Base-by-base conservation (phyloP, 2,888 invertebrate species). In the Rapana venosa region DNA sequence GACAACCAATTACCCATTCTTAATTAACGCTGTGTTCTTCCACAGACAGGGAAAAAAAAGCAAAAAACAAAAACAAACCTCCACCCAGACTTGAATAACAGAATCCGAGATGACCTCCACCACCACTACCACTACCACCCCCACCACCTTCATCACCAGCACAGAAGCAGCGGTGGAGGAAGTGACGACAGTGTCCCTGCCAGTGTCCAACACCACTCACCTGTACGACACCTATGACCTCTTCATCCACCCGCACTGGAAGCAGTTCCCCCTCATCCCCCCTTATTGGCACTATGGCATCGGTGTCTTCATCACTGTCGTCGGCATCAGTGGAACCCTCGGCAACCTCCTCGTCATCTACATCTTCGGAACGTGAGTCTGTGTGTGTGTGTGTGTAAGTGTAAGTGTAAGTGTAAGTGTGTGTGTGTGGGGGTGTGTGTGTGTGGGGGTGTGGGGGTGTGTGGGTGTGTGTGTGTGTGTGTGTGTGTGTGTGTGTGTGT, bases 231-330 rank as follows among this genome's bases (percentile, higher is more conserved):
- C 93, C 0, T 93, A 92, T 87, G 93, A 92, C 70, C 90, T 94
- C n/a, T 93, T 94, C 83, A 93, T 94, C 87, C 95, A 95, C 88
- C 94, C 95, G 0, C 94, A 94, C 91, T 95, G 95, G 95, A 91
- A 92, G 84, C 92, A 94, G 90, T 95, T 93, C 87, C 94, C 94
- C 26, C 87, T 92, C 11, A 92, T 95, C 35, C 93, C 95, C 4
- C 93, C 93, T 32, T 91, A 90, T 77, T 94, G 94, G 93, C 94
- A 94, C 91, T 95, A 95, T 90, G 83, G 93, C 17, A 93, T 95
- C 61, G 95, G 95, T 11, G 91, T 95, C 81, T 94, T 93, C 92
- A 98, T 98, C 96, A 97, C 97, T 89, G 95, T 97, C 88, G 97
- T 98, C 93, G 95, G 95, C 35, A 92, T 95, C 58, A 92, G 93